Conservation (phyloP, 2,113 vertebrate genomes). For the Actenoides hombroni region DNA sequence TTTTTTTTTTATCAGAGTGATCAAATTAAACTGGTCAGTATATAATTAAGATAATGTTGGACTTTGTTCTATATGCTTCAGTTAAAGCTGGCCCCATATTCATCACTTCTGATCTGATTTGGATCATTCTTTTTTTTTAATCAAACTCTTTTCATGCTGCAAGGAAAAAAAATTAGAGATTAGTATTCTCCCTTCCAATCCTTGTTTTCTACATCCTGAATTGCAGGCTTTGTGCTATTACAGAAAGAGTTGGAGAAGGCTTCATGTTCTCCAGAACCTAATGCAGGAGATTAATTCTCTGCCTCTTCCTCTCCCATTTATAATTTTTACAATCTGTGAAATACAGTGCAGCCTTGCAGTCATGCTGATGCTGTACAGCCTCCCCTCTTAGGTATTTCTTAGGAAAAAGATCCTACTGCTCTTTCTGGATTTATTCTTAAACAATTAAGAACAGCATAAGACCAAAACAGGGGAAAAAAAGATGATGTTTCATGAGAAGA, state of each 20-base stretch:
- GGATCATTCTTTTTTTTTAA: background rate
- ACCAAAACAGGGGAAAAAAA: background rate
- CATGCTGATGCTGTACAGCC: background rate
- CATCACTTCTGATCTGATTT: background rate
- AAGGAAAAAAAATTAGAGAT: background rate
- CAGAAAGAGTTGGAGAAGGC: background rate
- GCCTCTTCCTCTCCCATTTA: background rate
- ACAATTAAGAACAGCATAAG: background rate
- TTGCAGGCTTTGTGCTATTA: background rate
- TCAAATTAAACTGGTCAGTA: background rate
- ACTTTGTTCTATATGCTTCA: background rate
- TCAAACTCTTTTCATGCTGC: background rate
- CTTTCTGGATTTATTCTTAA: conserved; percentile 14
- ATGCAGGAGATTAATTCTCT: background rate
- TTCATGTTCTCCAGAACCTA: background rate
- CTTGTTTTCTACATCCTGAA: background rate
- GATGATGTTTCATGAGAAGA: background rate
- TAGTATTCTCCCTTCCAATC: background rate
- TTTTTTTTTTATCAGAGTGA: background rate
- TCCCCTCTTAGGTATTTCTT: background rate
- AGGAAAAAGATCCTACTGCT: background rate
- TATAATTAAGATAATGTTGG: background rate
- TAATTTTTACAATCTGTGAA: background rate
- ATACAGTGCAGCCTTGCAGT: background rate
- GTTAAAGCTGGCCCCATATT: background rate